Conservation (phyloP, 2,888 invertebrate genomes). For the Bellardia bayeri region DNA sequence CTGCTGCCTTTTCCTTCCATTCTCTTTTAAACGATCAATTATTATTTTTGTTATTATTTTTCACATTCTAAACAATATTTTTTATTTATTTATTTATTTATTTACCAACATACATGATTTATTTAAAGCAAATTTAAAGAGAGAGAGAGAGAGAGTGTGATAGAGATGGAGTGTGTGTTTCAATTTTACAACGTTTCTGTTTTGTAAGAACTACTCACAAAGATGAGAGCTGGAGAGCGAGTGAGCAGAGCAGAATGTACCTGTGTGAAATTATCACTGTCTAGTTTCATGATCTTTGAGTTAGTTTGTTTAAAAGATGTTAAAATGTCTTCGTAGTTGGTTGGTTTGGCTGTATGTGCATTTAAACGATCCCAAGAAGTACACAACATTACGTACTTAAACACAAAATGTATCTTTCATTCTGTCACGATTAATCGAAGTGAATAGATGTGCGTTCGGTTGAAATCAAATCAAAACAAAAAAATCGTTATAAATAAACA, state of each 20-base stretch:
- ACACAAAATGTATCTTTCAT: slow-evolving; percentile 80
- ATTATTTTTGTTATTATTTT: slow-evolving; percentile 83
- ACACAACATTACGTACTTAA: slow-evolving; percentile 71
- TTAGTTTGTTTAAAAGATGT: slow-evolving; percentile 19
- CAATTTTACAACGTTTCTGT: slow-evolving; percentile 48
- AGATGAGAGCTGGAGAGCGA: background rate
- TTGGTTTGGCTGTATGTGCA: slow-evolving; percentile 37
- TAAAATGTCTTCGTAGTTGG: slow-evolving; percentile 13
- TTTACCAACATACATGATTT: slow-evolving; percentile 25
- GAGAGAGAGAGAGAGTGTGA: background rate
- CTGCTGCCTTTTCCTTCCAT: slow-evolving; percentile 71
- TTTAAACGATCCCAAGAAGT: slow-evolving; percentile 71
- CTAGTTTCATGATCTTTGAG: slow-evolving; percentile 14
- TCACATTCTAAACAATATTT: slow-evolving; percentile 82
- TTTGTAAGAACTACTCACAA: background rate
- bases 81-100: slow-evolving; percentile 63
- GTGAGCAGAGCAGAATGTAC: slow-evolving; percentile 21
- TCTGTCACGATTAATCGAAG: slow-evolving; percentile 83
- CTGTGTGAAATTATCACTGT: slow-evolving; percentile 46
- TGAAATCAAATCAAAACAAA: slow-evolving; percentile 71
- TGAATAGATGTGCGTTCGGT: slow-evolving; percentile 80
- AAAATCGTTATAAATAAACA: slow-evolving; percentile 51
- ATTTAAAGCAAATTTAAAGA: slow-evolving; percentile 24
- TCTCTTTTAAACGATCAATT: slow-evolving; percentile 78
- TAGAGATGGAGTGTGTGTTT: slow-evolving; percentile 53